phyloP scores from a whole-genome alignment of 1,140 invertebrate species.

The Drosophila ogumai region DNA sequence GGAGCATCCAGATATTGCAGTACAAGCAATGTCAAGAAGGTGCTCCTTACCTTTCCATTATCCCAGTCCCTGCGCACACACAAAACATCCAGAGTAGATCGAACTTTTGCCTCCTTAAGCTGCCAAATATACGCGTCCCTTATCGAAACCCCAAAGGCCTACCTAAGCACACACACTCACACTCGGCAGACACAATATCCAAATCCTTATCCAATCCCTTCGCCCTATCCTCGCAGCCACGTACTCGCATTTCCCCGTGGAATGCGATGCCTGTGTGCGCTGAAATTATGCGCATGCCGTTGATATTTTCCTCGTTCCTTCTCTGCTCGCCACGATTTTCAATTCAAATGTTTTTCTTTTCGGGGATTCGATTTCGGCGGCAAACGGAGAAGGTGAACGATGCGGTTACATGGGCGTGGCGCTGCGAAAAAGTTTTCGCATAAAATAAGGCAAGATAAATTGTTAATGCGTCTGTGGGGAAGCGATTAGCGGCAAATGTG shows the following conservation, averaged over 20 bases:
- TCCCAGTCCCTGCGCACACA: slow-evolving; percentile 5
- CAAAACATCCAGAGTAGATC: slow-evolving; percentile 29
- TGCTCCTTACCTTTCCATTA: slow-evolving; percentile 11
- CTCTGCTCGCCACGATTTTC: slow-evolving; percentile 64
- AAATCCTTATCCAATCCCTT: slow-evolving; percentile 28
- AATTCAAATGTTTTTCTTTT: slow-evolving; percentile 69
- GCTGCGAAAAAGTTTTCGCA: slow-evolving; percentile 71
- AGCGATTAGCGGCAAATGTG: slow-evolving; percentile 81
- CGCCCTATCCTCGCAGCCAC: slow-evolving; percentile 34
- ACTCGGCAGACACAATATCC: slow-evolving; percentile 39
- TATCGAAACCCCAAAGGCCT: slow-evolving; percentile 44
- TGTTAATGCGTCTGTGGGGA: slow-evolving; percentile 83
- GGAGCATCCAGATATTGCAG: neutral
- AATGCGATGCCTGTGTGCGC: slow-evolving; percentile 51
- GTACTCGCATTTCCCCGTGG: slow-evolving; percentile 52
- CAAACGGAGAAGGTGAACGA: slow-evolving; percentile 12
- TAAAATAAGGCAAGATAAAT: slow-evolving; percentile 83
- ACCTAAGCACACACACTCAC: slow-evolving; percentile 35
- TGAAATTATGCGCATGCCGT: slow-evolving; percentile 61
- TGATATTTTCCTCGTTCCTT: slow-evolving; percentile 49
- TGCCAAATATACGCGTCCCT: slow-evolving; percentile 36
- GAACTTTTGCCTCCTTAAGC: slow-evolving; percentile 35
- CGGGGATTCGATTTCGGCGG: slow-evolving; percentile 48
- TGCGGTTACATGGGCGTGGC: slow-evolving; percentile 20
- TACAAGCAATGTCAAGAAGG: slow-evolving; percentile 10